Base-by-base conservation (phyloP, 2,888 invertebrate genomes). In the Dimorphilus gyrociliatus region DNA sequence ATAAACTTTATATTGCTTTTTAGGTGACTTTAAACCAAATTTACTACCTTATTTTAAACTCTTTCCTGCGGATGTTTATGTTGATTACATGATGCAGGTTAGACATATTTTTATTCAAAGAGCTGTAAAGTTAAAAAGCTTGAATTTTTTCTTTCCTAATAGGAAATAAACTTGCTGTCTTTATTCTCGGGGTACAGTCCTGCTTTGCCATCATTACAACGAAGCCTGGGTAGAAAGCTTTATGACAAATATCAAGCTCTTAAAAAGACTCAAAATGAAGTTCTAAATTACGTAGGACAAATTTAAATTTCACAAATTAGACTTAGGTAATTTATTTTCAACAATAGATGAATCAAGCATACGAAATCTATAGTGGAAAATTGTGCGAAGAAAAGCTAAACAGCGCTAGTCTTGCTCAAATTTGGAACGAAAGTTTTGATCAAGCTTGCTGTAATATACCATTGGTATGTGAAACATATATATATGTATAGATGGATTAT, bases 1-100 rank as follows among this genome's bases (percentile, higher is more conserved):
- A 21, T 21, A n/a, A 10, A 10, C n/a, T n/a, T 10, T 21, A n/a
- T 15, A 13, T 15, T 8, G n/a, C 3, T 19, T 25, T 13, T 16
- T 21, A 27, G 27, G 29, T 16, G 26, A 38, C 4, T 29, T 37
- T 19, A 38, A 34, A 6, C 35, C 50, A 32, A 39, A 39, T 3
- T 29, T 58, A 5, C 46, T 50, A 29, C 81, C 81, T 0, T 82
- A 76, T 53, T 64, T 82, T 5, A 70, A 69, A 42, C 69, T 74
- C 2, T 57, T 82, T 33, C 65, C 53, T 19, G 41, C 54, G 2
- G 47, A 60, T n/a, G 56, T 61, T 15, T 67, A 64, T 44, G 61
- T 63, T 3, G 60, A 65, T 28, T 55, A 68, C 10, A 50, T 69
- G 21, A 42, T 66, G 32, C 50, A 56, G 50, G 64, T 62, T 47